Evolutionary conservation across 2,113 vertebrate species (phyloP).

Genomic region (Empidonax alnorum): DNA sequence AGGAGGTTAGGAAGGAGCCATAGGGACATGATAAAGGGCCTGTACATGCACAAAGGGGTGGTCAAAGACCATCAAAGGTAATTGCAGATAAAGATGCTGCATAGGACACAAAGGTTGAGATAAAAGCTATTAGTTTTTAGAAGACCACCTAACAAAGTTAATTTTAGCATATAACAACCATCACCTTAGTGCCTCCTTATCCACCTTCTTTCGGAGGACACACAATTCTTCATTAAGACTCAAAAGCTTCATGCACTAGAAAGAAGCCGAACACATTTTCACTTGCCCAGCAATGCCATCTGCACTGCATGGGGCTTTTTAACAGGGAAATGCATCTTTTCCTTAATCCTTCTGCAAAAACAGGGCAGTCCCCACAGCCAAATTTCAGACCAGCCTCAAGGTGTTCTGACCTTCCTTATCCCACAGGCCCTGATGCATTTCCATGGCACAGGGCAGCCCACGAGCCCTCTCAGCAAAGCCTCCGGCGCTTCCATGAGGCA

Average conservation of each 20-base stretch:
- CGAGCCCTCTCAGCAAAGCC: rapidly evolving
- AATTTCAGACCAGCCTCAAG: neutral
- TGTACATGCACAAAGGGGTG: neutral
- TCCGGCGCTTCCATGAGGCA: neutral
- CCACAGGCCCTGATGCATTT: neutral
- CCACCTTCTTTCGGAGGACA: neutral
- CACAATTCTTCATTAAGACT: neutral
- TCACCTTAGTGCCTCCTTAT: neutral
- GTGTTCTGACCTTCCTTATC: neutral
- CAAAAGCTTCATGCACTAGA: neutral
- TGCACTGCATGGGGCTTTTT: neutral
- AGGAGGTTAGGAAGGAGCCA: neutral
- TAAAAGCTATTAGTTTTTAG: neutral
- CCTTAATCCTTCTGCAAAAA: neutral
- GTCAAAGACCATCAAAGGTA: neutral
- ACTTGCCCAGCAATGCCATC: neutral
- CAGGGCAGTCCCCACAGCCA: neutral
- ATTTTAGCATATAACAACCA: neutral
- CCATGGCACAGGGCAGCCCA: neutral
- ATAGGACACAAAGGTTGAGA: neutral
- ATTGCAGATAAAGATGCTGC: neutral
- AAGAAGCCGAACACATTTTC: neutral
- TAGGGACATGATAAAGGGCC: neutral
- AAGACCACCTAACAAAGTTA: neutral
- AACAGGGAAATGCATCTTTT: neutral